A percentile compares a stretch with the other conserved stretches of the same genome.
phyloP scores from a whole-genome alignment of 2,797 vertebrate species.

The Melopsittacus undulatus region DNA sequence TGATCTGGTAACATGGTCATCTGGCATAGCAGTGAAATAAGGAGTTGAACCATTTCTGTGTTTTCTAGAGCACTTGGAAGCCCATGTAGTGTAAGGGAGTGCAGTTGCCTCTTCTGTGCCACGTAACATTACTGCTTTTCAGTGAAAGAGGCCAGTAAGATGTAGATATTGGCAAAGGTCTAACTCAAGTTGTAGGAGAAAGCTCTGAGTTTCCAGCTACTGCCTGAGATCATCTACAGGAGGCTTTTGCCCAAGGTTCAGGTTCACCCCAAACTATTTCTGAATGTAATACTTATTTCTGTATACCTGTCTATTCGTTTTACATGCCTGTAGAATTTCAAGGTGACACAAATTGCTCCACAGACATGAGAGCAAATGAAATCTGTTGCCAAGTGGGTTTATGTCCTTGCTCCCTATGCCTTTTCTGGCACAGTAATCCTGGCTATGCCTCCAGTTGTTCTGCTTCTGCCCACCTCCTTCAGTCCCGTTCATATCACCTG shows the following conservation, averaged over 20 bases:
- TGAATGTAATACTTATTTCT: not conserved
- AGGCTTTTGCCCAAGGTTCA: not conserved
- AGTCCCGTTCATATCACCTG: rapidly evolving
- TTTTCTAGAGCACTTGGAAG: not conserved
- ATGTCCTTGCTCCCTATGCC: not conserved
- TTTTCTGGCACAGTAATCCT: not conserved
- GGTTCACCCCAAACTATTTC: not conserved
- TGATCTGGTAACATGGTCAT: rapidly evolving
- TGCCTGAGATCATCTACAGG: not conserved
- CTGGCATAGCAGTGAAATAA: not conserved
- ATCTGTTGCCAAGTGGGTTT: not conserved
- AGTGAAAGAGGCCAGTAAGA: not conserved
- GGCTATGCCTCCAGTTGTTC: not conserved
- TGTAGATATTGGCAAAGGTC: not conserved
- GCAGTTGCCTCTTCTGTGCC: not conserved
- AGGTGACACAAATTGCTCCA: not conserved
- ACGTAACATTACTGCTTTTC: rapidly evolving
- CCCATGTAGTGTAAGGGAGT: not conserved
- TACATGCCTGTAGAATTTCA: not conserved
- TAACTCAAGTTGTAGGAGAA: not conserved
- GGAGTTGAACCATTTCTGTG: not conserved
- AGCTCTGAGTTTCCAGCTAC: too few relatives aligned
- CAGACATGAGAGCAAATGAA: not conserved
- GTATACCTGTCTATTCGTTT: rapidly evolving
- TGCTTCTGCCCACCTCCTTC: not conserved